phyloP scores from a whole-genome alignment of 2,113 vertebrate genomes.

The Clinocottus analis region DNA sequence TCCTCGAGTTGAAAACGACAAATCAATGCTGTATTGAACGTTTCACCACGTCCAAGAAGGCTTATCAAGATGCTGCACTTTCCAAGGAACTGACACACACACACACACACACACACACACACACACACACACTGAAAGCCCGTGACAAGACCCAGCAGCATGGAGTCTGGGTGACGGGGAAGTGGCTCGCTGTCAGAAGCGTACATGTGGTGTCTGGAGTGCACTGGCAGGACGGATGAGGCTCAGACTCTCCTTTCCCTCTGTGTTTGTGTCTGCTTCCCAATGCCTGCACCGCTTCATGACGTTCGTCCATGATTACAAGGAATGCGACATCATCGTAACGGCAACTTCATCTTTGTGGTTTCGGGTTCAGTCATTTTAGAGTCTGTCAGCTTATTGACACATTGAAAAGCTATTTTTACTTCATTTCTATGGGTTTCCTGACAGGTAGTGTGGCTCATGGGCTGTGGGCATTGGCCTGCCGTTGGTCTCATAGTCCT shows the following conservation, averaged over 20 bases:
- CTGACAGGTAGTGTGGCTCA: too few species aligned
- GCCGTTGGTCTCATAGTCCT: too few species aligned
- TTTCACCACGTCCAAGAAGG: slow-evolving; percentile 14
- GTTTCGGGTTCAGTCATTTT: not conserved
- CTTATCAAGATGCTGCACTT: slow-evolving; percentile 29
- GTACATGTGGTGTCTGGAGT: slow-evolving; percentile 19
- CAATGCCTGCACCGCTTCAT: not conserved
- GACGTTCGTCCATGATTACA: slow-evolving; percentile 4
- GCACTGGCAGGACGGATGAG: slow-evolving; percentile 1
- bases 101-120: too few species aligned
- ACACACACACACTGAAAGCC: slow-evolving; percentile 15
- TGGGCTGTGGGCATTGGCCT: too few species aligned
- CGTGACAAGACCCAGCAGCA: slow-evolving; percentile 42
- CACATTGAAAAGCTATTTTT: not conserved
- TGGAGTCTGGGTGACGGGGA: slow-evolving; percentile 8
- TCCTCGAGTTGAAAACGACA: slow-evolving; percentile 28
- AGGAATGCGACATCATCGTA: not conserved
- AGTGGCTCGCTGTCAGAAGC: slow-evolving; percentile 19
- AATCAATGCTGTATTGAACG: slow-evolving; percentile 29
- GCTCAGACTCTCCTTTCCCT: not conserved
- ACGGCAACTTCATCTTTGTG: not conserved
- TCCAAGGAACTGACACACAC: slow-evolving; percentile 18
- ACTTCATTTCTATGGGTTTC: not conserved
- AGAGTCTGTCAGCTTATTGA: not conserved
- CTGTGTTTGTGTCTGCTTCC: slow-evolving; percentile 8